Conservation (phyloP, 2,113 vertebrate genomes). For the Pica pica region DNA sequence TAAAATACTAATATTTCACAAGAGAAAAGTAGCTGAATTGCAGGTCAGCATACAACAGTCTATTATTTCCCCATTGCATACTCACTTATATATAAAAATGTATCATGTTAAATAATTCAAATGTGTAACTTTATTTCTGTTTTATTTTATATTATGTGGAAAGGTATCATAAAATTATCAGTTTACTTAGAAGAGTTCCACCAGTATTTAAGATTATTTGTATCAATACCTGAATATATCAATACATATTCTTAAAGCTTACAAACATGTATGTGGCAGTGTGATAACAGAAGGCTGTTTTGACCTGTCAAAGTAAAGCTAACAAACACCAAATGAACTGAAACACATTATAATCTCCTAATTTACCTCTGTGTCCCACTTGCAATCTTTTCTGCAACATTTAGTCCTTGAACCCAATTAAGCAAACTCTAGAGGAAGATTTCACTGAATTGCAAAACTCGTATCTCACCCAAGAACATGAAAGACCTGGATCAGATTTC, state of each 20-base stretch:
- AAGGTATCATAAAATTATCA: slow-evolving; percentile 7
- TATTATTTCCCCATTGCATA: background rate
- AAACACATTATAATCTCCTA: slow-evolving; percentile 22
- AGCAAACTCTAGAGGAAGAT: slow-evolving; percentile 5
- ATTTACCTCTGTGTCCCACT: slow-evolving; percentile 1
- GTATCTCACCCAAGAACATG: background rate
- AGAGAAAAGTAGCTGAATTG: slow-evolving; percentile 28
- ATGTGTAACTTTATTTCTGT: background rate
- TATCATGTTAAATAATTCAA: slow-evolving; percentile 31
- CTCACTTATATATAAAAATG: slow-evolving; percentile 7
- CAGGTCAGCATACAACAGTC: background rate
- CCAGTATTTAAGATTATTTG: background rate
- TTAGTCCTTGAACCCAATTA: slow-evolving; percentile 42
- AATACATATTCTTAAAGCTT: slow-evolving; percentile 16
- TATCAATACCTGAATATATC: slow-evolving; percentile 30
- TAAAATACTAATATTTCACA: slow-evolving; percentile 34
- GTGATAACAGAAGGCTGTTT: background rate
- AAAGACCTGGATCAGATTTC: slow-evolving; percentile 22
- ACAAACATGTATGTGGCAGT: slow-evolving; percentile 4
- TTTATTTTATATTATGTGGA: background rate
- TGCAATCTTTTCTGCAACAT: slow-evolving; percentile 39
- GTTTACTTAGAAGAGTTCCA: background rate
- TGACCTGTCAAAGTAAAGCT: slow-evolving; percentile 29
- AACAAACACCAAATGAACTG: slow-evolving; percentile 57
- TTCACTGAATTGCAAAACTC: slow-evolving; percentile 32